phyloP scores from a whole-genome alignment of 2,797 vertebrate genomes.

The Acestrorhynchus altus region DNA sequence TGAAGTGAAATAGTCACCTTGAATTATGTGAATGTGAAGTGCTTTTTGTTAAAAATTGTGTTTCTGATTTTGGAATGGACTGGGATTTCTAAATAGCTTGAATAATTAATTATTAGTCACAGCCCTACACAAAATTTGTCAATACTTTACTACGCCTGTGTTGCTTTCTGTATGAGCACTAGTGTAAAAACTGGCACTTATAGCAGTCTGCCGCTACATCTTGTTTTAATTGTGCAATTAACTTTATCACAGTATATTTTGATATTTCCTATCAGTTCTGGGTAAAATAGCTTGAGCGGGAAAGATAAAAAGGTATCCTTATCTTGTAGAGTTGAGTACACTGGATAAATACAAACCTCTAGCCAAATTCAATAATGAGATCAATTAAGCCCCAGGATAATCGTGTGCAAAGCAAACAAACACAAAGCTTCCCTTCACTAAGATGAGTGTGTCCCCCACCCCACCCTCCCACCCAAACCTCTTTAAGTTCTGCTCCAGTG shows the following conservation, averaged over 20 bases:
- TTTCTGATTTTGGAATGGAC: no score
- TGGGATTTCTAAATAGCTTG: no score
- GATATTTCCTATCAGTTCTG: slow-evolving; percentile 61
- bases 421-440: slow-evolving; percentile 55
- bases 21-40: no score
- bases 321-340: slow-evolving; percentile 72
- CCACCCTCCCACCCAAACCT: slow-evolving; percentile 28
- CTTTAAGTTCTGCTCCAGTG: slow-evolving; percentile 51
- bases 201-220: slow-evolving; percentile 32
- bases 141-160: not conserved
- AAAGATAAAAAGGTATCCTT: slow-evolving; percentile 69
- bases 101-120: not conserved
- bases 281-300: slow-evolving; percentile 61
- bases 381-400: slow-evolving; percentile 78
- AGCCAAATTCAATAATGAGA: slow-evolving; percentile 78
- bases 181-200: not conserved
- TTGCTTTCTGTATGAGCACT: not conserved
- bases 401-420: slow-evolving; percentile 67
- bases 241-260: slow-evolving; percentile 63
- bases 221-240: slow-evolving; percentile 69
- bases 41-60: no score
- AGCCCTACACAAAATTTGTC: not conserved
- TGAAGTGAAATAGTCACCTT: no score
- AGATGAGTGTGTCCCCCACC: slow-evolving; percentile 10
- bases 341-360: slow-evolving; percentile 75